These are phyloP conservation scores for Branchinecta lindahli DNA, from an alignment of 1,140 invertebrate genomes.

Conservation along the genomic window DNA sequence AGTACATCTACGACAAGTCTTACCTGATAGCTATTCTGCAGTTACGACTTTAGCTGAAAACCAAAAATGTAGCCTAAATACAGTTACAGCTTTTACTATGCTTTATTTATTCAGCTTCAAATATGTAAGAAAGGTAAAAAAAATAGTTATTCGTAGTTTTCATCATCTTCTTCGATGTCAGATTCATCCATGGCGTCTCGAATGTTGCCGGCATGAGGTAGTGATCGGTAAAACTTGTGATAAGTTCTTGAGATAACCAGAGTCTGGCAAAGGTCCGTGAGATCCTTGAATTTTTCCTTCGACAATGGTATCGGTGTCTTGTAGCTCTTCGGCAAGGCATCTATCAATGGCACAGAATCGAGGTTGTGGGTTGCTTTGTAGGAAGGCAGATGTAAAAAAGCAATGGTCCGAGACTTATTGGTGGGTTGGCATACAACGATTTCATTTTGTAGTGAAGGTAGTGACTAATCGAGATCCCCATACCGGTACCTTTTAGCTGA, in stretches of 20 bases:
- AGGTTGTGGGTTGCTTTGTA: conserved; percentile 2
- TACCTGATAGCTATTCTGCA: no score
- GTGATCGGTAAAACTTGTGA: neutral
- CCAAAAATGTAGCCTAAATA: conserved; percentile 8
- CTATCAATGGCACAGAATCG: neutral
- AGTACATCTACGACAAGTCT: no score
- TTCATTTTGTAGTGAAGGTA: no score
- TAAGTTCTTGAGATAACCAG: conserved; percentile 4
- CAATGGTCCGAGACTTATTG: no score
- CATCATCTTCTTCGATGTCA: conserved; percentile 6
- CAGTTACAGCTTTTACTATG: neutral
- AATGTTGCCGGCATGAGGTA: neutral
- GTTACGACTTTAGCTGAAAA: neutral
- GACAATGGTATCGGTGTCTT: neutral
- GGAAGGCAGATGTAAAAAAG: no score
- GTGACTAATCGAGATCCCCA: no score
- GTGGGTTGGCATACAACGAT: no score
- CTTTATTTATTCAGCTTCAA: conserved; percentile 1
- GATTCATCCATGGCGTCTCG: neutral
- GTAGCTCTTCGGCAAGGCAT: neutral
- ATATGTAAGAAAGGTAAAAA: conserved; percentile 9
- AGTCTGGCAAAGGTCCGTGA: conserved; percentile 7
- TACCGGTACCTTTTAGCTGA: no score
- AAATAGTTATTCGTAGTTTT: conserved; percentile 4
- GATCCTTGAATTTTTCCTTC: conserved; percentile 5